Base-by-base conservation (phyloP, 2,888 invertebrate species). In the Coecobrya sp. region DNA sequence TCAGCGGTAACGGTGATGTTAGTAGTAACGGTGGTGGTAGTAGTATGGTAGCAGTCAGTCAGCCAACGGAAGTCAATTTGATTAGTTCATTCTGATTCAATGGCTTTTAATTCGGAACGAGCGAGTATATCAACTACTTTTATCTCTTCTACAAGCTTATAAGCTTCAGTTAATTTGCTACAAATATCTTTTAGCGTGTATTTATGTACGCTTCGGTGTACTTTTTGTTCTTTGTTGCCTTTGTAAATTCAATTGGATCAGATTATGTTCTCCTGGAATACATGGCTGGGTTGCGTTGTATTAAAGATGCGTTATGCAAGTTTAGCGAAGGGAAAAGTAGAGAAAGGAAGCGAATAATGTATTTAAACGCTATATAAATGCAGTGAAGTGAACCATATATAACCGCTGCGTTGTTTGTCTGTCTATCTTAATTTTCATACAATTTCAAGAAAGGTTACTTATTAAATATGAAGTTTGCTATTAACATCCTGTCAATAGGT, bases 61-160 rank as follows among this genome's bases (percentile, higher is more conserved):
- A 90, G 52, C 81, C 86, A 81, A 79, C 81, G 86, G 62, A 91
- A 93, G 91, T 91, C 91, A 91, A 93, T 93, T 93, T 88, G 93
- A 93, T 93, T 93, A 89, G 93, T 90, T 92, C 92, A 93, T 92
- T 92, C 82, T 89, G 82, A 86, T 84, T 88, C 92, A 88, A 87
- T 88, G 84, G 62, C 92, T 88, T 92, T 88, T 92, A 92, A 87
- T 92, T 88, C 84, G 5, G 55, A 55, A 59, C 36, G 81, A 55
- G n/a, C 22, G 49, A 52, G 55, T 55, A n/a, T 70, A 22, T 22
- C 7, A 30, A 55, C 81, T n/a, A 27, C 59, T 59, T 82, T 55
- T 82, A 82, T 82, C 81, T 82, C 30, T 81, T 19, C 7, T 68
- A 16, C 11, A 76, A 22, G 45, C 76, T 25, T 49, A 19, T 76